A percentile compares a stretch with the other conserved stretches of the same genome.
Evolutionary conservation across 2,113 vertebrate species (phyloP).

Genomic region (Saccopteryx leptura): DNA sequence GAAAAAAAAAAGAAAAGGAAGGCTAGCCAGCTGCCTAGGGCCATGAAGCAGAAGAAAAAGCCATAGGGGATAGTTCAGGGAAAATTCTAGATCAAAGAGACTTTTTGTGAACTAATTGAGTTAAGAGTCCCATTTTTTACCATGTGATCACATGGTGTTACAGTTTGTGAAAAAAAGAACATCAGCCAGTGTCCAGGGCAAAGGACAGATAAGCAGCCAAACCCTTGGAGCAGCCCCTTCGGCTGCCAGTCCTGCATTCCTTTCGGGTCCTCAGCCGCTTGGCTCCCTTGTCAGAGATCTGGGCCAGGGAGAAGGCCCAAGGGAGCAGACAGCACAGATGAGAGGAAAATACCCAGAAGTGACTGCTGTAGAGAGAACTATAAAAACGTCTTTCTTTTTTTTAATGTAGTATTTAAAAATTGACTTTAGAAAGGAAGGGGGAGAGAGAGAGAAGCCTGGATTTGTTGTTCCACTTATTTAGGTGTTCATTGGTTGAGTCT

Average conservation of each 20-base stretch:
- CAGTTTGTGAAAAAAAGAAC: neutral
- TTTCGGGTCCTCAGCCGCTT: neutral
- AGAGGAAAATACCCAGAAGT: constrained; percentile 50
- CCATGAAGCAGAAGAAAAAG: constrained; percentile 2
- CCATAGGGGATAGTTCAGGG: neutral
- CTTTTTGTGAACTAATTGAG: neutral
- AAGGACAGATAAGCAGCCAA: neutral
- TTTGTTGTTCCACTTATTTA: too few relatives aligned
- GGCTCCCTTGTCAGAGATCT: neutral
- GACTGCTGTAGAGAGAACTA: neutral
- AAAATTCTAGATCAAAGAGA: constrained; percentile 32
- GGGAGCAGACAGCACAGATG: constrained; percentile 18
- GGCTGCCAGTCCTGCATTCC: neutral
- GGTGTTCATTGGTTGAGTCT: too few relatives aligned
- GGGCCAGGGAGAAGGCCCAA: constrained; percentile 32
- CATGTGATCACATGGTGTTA: neutral
- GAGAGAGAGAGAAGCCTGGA: too few relatives aligned
- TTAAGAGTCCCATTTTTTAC: neutral
- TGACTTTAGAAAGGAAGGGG: too few relatives aligned
- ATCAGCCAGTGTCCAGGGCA: neutral
- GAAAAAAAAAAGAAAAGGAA: neutral
- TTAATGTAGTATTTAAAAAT: too few relatives aligned
- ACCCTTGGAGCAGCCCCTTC: neutral
- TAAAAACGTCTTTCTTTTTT: neutral
- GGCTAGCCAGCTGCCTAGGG: neutral